phyloP scores from a whole-genome alignment of 92 coral and sea anemone species.

The Hydrozoanthus gracilis region DNA sequence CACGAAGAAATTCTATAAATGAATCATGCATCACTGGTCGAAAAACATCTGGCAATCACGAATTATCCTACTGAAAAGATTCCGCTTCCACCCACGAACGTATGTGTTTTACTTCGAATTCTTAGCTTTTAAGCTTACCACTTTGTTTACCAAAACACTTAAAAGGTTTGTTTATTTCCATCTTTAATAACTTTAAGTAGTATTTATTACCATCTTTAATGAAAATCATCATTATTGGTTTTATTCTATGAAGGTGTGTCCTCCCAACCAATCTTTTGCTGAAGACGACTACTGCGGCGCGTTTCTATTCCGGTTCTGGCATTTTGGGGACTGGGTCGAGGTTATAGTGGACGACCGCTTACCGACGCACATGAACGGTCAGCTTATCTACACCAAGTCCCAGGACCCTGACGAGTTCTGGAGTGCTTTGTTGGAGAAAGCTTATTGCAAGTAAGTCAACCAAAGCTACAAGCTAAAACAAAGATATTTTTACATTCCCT shows the following conservation, averaged over 20 bases:
- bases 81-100: no score
- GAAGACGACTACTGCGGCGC: slow-evolving; percentile 24
- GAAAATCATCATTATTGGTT: not conserved
- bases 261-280: slow-evolving; percentile 18
- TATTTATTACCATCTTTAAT: not conserved
- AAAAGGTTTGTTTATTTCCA: not conserved
- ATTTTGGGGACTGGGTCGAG: slow-evolving; percentile 38
- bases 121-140: no score
- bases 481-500: not conserved
- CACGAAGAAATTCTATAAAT: no score
- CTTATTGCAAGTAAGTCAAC: slow-evolving; percentile 40
- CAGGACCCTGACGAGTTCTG: slow-evolving; percentile 42
- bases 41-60: no score
- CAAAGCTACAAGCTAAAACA: not conserved
- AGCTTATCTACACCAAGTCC: slow-evolving; percentile 26
- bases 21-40: no score
- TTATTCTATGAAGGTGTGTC: slow-evolving; percentile 7
- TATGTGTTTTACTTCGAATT: no score
- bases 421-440: slow-evolving; percentile 47
- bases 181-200: not conserved
- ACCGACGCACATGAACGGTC: slow-evolving; percentile 15
- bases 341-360: slow-evolving; percentile 38
- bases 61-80: no score
- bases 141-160: no score
- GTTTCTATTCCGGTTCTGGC: slow-evolving; percentile 41